Evolutionary conservation across 1,140 invertebrate species (phyloP).

Genomic region (Caenorhabditis briggsae): DNA sequence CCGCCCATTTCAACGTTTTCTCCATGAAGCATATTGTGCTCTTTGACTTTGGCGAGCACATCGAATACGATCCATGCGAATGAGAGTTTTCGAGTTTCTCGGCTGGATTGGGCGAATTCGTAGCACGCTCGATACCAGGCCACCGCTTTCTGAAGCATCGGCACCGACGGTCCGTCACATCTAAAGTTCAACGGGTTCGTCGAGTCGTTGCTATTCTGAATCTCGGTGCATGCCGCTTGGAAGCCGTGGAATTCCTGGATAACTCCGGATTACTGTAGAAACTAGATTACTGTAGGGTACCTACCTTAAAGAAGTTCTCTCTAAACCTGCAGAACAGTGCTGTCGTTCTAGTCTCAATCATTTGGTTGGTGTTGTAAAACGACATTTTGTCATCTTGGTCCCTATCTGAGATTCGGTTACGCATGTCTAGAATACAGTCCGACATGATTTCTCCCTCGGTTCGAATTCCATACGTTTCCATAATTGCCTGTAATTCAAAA

Average conservation of each 20-base stretch:
- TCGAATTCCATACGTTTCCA: constrained; percentile 67
- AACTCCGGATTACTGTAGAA: not conserved
- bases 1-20: not conserved
- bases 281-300: not conserved
- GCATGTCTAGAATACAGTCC: constrained; percentile 64
- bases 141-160: constrained; percentile 58
- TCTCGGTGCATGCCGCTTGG: not conserved
- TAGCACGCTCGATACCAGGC: constrained; percentile 64
- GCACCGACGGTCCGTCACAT: not conserved
- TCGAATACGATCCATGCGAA: constrained; percentile 58
- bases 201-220: not conserved
- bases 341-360: constrained; percentile 64
- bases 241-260: constrained; percentile 57
- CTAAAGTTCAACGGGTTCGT: not conserved
- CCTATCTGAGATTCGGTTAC: constrained; percentile 59
- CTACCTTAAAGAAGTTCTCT: constrained; percentile 63
- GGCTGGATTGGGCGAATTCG: constrained; percentile 10
- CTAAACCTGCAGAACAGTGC: constrained; percentile 46
- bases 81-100: constrained; percentile 49
- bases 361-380: constrained; percentile 59
- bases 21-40: not conserved
- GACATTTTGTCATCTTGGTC: constrained; percentile 63
- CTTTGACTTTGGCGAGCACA: constrained; percentile 50
- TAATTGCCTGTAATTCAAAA: constrained; percentile 55
- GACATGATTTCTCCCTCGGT: constrained; percentile 69